Conservation (phyloP, 1,140 invertebrate species). For the Belonocnema kinseyi region DNA sequence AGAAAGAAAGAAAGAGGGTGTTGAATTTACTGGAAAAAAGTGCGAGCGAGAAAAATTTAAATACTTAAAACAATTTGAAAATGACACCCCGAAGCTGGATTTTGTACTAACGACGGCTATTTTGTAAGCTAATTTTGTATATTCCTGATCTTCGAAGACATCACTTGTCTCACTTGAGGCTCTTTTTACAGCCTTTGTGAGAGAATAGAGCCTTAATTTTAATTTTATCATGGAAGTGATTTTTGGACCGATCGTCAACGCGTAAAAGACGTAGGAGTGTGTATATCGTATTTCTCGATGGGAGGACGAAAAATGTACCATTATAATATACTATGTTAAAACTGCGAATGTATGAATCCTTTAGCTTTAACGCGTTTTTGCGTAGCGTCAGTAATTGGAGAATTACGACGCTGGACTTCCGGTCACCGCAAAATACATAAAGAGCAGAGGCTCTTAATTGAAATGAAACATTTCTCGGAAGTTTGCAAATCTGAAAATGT, state of each 20-base stretch:
- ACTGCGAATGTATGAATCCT: conserved; percentile 11
- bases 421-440: conserved; percentile 5
- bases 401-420: conserved; percentile 21
- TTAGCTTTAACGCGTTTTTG: conserved; percentile 25
- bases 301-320: conserved; percentile 21
- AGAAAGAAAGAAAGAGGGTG: not conserved
- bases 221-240: not conserved
- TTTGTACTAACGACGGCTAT: conserved; percentile 24
- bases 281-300: conserved; percentile 8
- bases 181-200: conserved; percentile 16
- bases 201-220: conserved; percentile 26
- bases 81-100: conserved; percentile 13
- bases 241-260: not conserved
- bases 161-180: conserved; percentile 5
- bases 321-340: conserved; percentile 23
- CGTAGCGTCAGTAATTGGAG: conserved; percentile 25
- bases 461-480: conserved; percentile 17
- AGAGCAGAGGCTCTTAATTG: conserved; percentile 15
- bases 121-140: conserved; percentile 26
- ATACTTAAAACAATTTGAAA: not conserved
- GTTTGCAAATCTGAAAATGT: conserved; percentile 4
- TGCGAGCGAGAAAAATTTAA: not conserved
- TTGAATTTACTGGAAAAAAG: not conserved
- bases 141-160: conserved; percentile 27
- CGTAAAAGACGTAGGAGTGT: not conserved